Base-by-base conservation (phyloP, 2,113 vertebrate genomes). In the Cyprinodon tularosa region DNA sequence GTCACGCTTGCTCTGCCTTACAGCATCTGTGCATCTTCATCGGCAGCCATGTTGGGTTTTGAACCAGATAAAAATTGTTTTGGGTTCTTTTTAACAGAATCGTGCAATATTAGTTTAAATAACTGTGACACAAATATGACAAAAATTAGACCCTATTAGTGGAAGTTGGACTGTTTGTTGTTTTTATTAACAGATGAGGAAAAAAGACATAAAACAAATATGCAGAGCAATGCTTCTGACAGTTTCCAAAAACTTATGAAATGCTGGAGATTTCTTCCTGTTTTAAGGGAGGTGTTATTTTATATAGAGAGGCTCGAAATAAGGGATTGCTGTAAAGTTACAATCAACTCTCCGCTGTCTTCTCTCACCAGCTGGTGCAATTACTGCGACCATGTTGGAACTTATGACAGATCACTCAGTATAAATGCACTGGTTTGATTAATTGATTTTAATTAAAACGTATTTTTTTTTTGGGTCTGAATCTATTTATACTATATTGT, bases 1-100 rank as follows among this genome's bases (percentile, higher is more conserved):
- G 67, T 77, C 72, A 67, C 37, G 68, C 45, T 62, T 81, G 66
- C 74, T 69, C 68, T 13, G 66, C 67, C 64, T 20, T 6, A 42
- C 14, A 65, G 39, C 9, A 12, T 12, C 20, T 62, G 36, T n/a
- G 59, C 42, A 62, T 77, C 67, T 74, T 70, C 20, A 62, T 13
- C 39, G 57, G 77, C 66, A 22, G 17, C 61, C 29, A n/a, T 10
- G 22, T 59, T 74, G 13, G 75, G n/a, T 36, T 57, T 47, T 1
- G n/a, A 62, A 4, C 29, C 53, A 20, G 53, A n/a, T n/a, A 50
- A 14, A 29, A 14, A 53, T 53, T 20, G 50, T 53, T 53, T 20
- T 12, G 5, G 48, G 4, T 17, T 17, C 15, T 17, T 20, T 53
- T 53, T 53, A 53, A 7, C 15, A 53, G 15, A 53, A 53, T 53